phyloP scores from a whole-genome alignment of 2,797 vertebrate genomes.

The Mus spretus region DNA sequence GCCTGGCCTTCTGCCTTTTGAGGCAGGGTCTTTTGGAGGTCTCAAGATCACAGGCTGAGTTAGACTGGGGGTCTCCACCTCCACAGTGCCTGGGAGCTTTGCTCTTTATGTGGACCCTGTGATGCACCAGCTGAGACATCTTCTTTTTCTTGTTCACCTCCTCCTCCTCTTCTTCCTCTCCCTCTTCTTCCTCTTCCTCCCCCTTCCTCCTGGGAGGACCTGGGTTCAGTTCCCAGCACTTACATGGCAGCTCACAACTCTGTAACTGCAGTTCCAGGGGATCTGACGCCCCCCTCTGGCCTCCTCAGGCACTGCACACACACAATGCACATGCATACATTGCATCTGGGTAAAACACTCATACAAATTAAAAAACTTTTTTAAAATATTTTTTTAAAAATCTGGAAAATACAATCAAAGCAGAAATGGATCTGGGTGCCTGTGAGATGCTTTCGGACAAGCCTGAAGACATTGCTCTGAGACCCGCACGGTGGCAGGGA shows the following conservation, averaged over 20 bases:
- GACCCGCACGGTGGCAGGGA: fast-evolving
- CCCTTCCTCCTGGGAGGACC: background rate
- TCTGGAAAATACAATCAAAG: background rate
- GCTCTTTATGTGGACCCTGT: background rate
- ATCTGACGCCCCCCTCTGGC: background rate
- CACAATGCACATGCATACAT: background rate
- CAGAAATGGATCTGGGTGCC: background rate
- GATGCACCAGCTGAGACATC: background rate
- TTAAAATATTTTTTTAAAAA: background rate
- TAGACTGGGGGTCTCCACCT: background rate
- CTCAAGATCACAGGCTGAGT: background rate
- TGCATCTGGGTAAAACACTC: background rate
- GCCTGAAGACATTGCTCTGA: background rate
- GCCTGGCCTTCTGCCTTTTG: background rate
- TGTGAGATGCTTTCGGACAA: background rate
- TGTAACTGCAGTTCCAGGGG: background rate
- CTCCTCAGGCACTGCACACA: background rate
- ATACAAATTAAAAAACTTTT: background rate
- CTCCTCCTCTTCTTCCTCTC: background rate
- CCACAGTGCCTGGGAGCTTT: background rate
- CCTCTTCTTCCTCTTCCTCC: background rate
- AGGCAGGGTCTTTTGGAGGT: background rate
- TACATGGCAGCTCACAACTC: background rate
- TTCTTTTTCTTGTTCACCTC: background rate
- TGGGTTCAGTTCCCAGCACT: background rate